A percentile compares a stretch with the other conserved stretches of the same genome.
phyloP scores from a whole-genome alignment of 2,888 invertebrate genomes.

The Trachelus tabidus region DNA sequence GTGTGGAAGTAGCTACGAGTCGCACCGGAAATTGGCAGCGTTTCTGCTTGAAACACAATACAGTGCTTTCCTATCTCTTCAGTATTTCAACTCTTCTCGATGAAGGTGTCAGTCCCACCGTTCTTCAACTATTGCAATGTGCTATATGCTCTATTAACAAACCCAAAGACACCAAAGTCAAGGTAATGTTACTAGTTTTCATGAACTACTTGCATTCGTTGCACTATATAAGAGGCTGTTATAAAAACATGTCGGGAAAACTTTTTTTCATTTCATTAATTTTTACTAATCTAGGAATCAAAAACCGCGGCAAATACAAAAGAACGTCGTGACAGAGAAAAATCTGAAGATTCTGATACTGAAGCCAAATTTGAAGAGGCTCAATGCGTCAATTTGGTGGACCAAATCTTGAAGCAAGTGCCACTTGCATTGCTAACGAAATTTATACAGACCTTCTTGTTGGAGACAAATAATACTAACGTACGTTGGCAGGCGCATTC shows the following conservation, averaged over 20 bases:
- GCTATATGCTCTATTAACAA: slow-evolving; percentile 78
- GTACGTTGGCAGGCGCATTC: slow-evolving; percentile 97
- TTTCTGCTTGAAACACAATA: slow-evolving; percentile 81
- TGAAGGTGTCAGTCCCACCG: slow-evolving; percentile 91
- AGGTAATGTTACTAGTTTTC: slow-evolving; percentile 36
- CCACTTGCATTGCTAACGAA: slow-evolving; percentile 67
- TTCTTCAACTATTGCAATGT: slow-evolving; percentile 89
- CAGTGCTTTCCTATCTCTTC: slow-evolving; percentile 84
- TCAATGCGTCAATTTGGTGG: slow-evolving; percentile 76
- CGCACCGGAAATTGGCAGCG: slow-evolving; percentile 97
- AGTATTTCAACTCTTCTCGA: slow-evolving; percentile 85
- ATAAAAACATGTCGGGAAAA: not conserved
- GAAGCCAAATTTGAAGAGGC: slow-evolving; percentile 76
- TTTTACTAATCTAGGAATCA: slow-evolving; percentile 34
- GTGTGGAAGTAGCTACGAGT: slow-evolving; percentile 90
- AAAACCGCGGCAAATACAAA: slow-evolving; percentile 55
- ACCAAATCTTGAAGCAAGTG: slow-evolving; percentile 76
- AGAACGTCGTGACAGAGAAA: slow-evolving; percentile 73
- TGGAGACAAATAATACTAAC: slow-evolving; percentile 92
- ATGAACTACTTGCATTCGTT: slow-evolving; percentile 12
- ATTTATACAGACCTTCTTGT: slow-evolving; percentile 89
- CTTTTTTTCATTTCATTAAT: not conserved
- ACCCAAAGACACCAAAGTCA: slow-evolving; percentile 50
- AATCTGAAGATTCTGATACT: slow-evolving; percentile 75
- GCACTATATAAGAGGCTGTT: not conserved